phyloP scores from a whole-genome alignment of 2,113 vertebrate genomes.

The Tragulus kanchil region DNA sequence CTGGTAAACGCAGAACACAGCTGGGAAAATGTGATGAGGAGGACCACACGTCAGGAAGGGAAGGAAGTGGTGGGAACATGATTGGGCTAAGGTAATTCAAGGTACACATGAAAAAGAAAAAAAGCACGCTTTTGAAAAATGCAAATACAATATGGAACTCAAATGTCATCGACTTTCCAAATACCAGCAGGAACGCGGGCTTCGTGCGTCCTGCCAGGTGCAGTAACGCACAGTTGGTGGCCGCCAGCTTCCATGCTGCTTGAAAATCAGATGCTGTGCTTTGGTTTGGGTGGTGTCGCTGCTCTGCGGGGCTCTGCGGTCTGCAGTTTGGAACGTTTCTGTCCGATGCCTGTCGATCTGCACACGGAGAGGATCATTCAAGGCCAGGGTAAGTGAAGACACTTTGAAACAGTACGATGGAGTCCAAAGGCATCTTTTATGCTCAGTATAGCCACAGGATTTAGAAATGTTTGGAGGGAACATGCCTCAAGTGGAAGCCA shows the following conservation, averaged over 20 bases:
- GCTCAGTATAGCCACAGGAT: background rate
- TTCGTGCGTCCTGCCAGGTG: background rate
- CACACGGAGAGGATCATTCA: background rate
- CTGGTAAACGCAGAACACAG: background rate
- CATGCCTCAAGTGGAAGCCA: background rate
- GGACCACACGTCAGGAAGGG: background rate
- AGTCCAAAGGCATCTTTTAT: background rate
- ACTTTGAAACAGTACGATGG: background rate
- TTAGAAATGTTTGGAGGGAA: background rate
- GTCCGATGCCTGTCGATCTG: accelerated
- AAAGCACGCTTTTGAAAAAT: background rate
- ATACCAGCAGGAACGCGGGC: background rate
- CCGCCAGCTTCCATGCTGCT: accelerated
- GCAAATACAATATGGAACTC: background rate
- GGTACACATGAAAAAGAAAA: background rate
- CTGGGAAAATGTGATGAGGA: background rate
- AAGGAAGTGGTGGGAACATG: accelerated
- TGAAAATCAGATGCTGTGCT: background rate
- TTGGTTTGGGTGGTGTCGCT: no score
- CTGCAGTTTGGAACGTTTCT: background rate
- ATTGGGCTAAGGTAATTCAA: background rate
- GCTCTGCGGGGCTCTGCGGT: no score
- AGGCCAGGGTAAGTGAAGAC: background rate
- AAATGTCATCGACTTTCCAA: background rate
- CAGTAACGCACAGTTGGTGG: accelerated